phyloP scores from a whole-genome alignment of 2,888 invertebrate genomes.

The Idaea aversata region DNA sequence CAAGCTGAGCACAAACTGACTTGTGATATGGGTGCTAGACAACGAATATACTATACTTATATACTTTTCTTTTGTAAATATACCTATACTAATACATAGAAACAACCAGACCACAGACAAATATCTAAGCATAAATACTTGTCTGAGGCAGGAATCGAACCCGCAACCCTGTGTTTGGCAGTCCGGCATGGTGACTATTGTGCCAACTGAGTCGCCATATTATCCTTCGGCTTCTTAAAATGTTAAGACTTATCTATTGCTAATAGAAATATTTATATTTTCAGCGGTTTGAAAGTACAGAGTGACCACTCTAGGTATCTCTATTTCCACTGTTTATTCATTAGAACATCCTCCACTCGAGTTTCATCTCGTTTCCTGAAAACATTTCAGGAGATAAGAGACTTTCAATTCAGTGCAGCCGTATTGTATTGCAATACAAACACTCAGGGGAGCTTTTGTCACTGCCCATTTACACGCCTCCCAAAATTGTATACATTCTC shows the following conservation, averaged over 20 bases:
- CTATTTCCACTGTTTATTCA: constrained; percentile 14
- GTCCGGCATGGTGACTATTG: too few relatives aligned
- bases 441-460: not conserved
- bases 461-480: not conserved
- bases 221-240: too few relatives aligned
- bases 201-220: too few relatives aligned
- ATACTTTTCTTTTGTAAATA: too few relatives aligned
- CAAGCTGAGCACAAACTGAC: too few relatives aligned
- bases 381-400: constrained; percentile 19
- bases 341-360: constrained; percentile 16
- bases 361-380: constrained; percentile 28
- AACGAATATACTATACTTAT: too few relatives aligned
- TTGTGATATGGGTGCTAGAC: too few relatives aligned
- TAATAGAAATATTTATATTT: not conserved
- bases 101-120: too few relatives aligned
- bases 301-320: not conserved
- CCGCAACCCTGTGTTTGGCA: too few relatives aligned
- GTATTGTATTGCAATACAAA: constrained; percentile 14
- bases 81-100: too few relatives aligned
- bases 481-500: not conserved
- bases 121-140: too few relatives aligned
- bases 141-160: too few relatives aligned
- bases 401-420: constrained; percentile 11
- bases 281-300: not conserved
- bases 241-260: not conserved